Evolutionary conservation across 2,888 invertebrate genomes (phyloP).

Genomic region (Neria commutata): DNA sequence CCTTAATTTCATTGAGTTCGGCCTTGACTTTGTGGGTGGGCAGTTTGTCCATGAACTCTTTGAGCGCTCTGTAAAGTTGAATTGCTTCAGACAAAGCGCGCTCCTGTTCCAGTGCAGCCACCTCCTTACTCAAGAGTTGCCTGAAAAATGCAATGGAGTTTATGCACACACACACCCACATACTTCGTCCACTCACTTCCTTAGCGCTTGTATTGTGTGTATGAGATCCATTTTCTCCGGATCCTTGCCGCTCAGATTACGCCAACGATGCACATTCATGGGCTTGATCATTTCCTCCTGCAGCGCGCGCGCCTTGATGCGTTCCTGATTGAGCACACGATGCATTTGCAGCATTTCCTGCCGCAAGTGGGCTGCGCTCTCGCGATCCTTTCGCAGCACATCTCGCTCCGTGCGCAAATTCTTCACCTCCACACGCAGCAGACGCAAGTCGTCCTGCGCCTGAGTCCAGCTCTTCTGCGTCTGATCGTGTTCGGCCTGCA

Average conservation of each 20-base stretch:
- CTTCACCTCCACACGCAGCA: slow-evolving; percentile 84
- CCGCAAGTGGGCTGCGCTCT: slow-evolving; percentile 81
- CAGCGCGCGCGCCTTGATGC: slow-evolving; percentile 82
- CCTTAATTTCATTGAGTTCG: slow-evolving; percentile 57
- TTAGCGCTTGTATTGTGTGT: slow-evolving; percentile 81
- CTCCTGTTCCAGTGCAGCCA: slow-evolving; percentile 51
- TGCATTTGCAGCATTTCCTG: slow-evolving; percentile 75
- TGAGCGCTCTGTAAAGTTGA: slow-evolving; percentile 54
- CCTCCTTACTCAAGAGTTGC: slow-evolving; percentile 55
- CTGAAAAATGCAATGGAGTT: slow-evolving; percentile 31
- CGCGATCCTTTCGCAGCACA: slow-evolving; percentile 73
- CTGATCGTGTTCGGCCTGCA: slow-evolving; percentile 78
- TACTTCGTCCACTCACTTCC: slow-evolving; percentile 68
- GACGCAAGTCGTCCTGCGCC: slow-evolving; percentile 80
- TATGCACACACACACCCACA: background rate
- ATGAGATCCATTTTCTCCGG: slow-evolving; percentile 82
- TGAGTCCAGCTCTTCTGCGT: slow-evolving; percentile 75
- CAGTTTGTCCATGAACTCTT: slow-evolving; percentile 58
- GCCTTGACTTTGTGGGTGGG: slow-evolving; percentile 58
- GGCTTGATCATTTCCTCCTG: slow-evolving; percentile 91
- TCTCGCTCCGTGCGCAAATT: slow-evolving; percentile 76
- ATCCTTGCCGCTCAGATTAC: slow-evolving; percentile 87
- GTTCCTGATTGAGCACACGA: slow-evolving; percentile 79
- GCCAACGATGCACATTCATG: slow-evolving; percentile 89
- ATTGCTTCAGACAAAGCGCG: slow-evolving; percentile 55